Evolutionary conservation across 2,797 vertebrate species (phyloP), one percentile per base, ranked within the genome.

Genomic region (Chiloscyllium punctatum): DNA sequence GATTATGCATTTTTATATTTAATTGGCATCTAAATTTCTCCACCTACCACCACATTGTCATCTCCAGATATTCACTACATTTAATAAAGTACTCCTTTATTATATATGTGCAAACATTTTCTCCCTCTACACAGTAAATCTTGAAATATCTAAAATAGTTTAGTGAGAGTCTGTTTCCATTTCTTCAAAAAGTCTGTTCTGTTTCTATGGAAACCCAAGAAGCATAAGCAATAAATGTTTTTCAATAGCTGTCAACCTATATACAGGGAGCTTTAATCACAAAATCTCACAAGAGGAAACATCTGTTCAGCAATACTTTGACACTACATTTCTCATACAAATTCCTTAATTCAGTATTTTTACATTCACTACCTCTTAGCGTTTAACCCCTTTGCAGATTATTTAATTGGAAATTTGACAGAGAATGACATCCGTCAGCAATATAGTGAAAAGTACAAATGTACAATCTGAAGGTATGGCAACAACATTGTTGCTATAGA

Each of bases 211-310:
- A 77, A 77, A 95, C 94, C 15, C 23, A 57, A 51, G 71, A 71
- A 77, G 71, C 51, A 77, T 71, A 95, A 74, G 71, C 94, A 77
- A 77, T 95, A 95, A 95, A 57, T 72, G 94, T 77, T 77, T 33
- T 95, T 98, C 97, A 98, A 97, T 97, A 97, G 97, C 97, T 97
- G 97, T 97, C 97, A 97, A 97, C 96, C 96, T 97, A 96, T 97
- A 97, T 97, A 96, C 97, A 97, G 96, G 97, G 96, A 97, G 97
- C 98, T 98, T 97, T 97, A 97, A 97, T 98, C 97, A 97, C 97
- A 97, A 72, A 94, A 94, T 95, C 94, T 95, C 94, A 74, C 69
- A 95, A 95, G 94, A 77, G 68, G 97, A 97, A 97, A 95, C 91
- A 95, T 95, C 95, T 96, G 95, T 84, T 95, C 69, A 15, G 79